Evolutionary conservation across 23 tunicate species (phyloP).

Genomic region (Aplidium turbinatum): DNA sequence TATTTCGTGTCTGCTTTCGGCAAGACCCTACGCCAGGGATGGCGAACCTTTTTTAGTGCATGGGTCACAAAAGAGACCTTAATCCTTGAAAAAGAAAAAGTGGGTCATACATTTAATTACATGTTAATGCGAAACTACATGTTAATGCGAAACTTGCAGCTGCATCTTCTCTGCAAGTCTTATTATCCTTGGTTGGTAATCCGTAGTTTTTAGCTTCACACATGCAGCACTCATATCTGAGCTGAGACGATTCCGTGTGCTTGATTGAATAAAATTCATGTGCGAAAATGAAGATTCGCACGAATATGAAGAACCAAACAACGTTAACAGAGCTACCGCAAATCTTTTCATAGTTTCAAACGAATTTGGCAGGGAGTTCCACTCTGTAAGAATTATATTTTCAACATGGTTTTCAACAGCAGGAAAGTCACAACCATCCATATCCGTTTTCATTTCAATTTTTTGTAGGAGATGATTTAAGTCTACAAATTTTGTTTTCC

Average conservation of each 20-base stretch:
- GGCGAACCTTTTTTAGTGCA: constrained; percentile 13
- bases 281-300: constrained; percentile 39
- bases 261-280: constrained; percentile 38
- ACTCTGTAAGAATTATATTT: constrained; percentile 27
- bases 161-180: constrained; percentile 33
- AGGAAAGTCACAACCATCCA: no score
- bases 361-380: constrained; percentile 50
- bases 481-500: constrained; percentile 25
- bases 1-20: no score
- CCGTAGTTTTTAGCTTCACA: constrained; percentile 28
- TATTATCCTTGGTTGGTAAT: neutral
- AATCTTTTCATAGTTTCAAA: constrained; percentile 47
- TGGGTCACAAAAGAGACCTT: constrained; percentile 27
- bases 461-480: constrained; percentile 1
- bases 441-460: no score
- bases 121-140: constrained; percentile 25
- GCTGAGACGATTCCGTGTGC: no score
- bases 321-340: constrained; percentile 40
- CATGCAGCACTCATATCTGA: constrained; percentile 19
- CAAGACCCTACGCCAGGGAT: no score
- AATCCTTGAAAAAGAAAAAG: constrained; percentile 7
- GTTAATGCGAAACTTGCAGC: no score
- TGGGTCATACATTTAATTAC: constrained; percentile 20
- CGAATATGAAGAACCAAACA: constrained; percentile 39
- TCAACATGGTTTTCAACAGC: no score